Base-by-base conservation (phyloP, 2,797 vertebrate species). In the Sphenopsis melanotis region DNA sequence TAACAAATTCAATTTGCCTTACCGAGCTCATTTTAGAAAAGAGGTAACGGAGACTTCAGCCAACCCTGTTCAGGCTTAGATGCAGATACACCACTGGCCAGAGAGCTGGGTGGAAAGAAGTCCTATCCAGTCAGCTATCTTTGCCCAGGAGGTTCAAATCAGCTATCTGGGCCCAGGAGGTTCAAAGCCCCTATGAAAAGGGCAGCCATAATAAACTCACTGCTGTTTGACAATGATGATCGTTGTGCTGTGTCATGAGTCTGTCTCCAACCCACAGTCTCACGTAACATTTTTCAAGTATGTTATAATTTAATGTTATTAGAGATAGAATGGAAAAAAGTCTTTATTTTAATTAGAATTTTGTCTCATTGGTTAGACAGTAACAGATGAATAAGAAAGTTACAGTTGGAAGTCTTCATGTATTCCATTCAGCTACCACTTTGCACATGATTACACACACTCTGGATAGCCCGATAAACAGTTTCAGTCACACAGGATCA, bases 171-270 rank as follows among this genome's bases (percentile, higher is more conserved):
- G 17, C 57, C 17, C 6, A 3, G 26, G 36, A 59, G 36, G 17
- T 26, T 27, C 24, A 37, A 7, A 37, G 36, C 24, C 26, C 57
- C 36, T 20, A 5, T 60, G 26, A 19, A 60, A 60, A 60, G 12
- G 17, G 12, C 57, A 39, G 26, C 8, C 36, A 20, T 14, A 60
- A 60, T 60, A 60, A 60, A 60, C 18, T 60, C 57, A 39, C 26
- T 29, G 57, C 26, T 29, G 8, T 29, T 29, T 39, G 12, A 16
- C 4, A 1, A 9, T 39, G 26, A 39, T 0, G 3, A 37, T 59
- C 3, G 0, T 9, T 7, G 36, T 39, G 36, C 17, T 13, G 36
- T 14, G 57, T 39, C 3, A 4, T 39, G 26, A 6, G 36, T 59
- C 57, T 37, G 26, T 29, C 57, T 29, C 26, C 57, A 60, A 60